These are phyloP conservation scores for Pseudopipra pipra DNA, from an alignment of 2,113 vertebrate genomes.

Conservation along the genomic window DNA sequence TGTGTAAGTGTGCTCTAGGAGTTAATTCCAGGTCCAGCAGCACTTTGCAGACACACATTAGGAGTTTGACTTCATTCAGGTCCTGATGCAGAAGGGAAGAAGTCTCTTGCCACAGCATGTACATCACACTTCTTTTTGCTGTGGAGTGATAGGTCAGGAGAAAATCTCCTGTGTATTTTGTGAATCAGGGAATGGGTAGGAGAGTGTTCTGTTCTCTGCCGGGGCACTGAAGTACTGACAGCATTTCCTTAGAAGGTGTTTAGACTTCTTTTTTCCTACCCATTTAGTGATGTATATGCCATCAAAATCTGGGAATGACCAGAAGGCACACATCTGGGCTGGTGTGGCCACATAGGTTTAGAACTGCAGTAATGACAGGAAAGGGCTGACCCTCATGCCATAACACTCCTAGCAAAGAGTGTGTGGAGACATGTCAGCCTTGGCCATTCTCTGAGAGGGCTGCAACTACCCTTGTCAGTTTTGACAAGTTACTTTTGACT, in stretches of 20 bases:
- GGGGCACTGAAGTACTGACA: neutral
- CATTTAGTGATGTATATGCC: neutral
- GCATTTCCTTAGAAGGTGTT: neutral
- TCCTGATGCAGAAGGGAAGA: neutral
- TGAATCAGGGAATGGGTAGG: neutral
- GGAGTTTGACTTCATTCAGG: neutral
- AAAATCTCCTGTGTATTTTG: neutral
- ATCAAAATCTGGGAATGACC: neutral
- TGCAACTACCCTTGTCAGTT: neutral
- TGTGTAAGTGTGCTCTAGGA: constrained; percentile 4
- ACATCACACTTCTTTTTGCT: neutral
- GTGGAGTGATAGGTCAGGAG: neutral
- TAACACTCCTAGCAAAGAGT: neutral
- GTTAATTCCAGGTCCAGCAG: neutral
- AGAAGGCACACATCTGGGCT: neutral
- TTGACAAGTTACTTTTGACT: constrained; percentile 34
- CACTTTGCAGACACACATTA: neutral
- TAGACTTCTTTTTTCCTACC: neutral
- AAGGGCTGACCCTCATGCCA: neutral
- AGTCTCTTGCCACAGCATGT: neutral
- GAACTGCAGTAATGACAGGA: neutral
- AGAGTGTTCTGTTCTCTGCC: neutral
- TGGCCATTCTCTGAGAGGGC: neutral
- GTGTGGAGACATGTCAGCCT: neutral
- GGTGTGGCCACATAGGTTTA: neutral